These are phyloP conservation scores for Belonocnema kinseyi DNA, from an alignment of 1,140 invertebrate genomes.

Conservation along the genomic window DNA sequence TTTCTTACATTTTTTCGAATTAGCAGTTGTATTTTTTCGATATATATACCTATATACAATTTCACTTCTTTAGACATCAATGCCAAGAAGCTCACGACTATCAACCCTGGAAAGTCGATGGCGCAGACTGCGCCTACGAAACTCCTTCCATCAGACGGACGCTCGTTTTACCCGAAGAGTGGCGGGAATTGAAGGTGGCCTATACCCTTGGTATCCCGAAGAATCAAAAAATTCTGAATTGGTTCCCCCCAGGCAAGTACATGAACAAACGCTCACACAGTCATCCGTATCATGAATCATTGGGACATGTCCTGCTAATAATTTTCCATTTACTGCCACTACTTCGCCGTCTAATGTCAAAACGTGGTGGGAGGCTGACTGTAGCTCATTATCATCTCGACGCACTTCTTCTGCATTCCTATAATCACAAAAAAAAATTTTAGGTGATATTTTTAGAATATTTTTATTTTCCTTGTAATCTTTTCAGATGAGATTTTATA, in stretches of 20 bases:
- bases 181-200: constrained; percentile 67
- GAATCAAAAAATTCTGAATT: constrained; percentile 69
- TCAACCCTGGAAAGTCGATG: constrained; percentile 68
- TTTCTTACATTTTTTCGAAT: too few relatives aligned
- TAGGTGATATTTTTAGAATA: neutral
- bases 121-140: constrained; percentile 72
- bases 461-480: neutral
- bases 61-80: constrained; percentile 59
- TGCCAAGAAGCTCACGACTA: constrained; percentile 69
- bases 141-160: constrained; percentile 75
- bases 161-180: constrained; percentile 70
- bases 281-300: constrained; percentile 77
- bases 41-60: too few relatives aligned
- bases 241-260: constrained; percentile 78
- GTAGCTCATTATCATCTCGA: constrained; percentile 89
- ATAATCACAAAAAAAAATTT: constrained; percentile 29
- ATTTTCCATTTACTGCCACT: constrained; percentile 82
- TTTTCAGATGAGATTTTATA: neutral
- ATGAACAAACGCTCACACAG: constrained; percentile 83
- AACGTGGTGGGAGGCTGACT: constrained; percentile 83
- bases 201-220: constrained; percentile 70
- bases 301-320: constrained; percentile 78
- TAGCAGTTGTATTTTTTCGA: too few relatives aligned
- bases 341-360: constrained; percentile 89
- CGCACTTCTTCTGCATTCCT: constrained; percentile 93